phyloP scores from a whole-genome alignment of 1,140 invertebrate species.

The Scaptodrosophila lebanonensis region DNA sequence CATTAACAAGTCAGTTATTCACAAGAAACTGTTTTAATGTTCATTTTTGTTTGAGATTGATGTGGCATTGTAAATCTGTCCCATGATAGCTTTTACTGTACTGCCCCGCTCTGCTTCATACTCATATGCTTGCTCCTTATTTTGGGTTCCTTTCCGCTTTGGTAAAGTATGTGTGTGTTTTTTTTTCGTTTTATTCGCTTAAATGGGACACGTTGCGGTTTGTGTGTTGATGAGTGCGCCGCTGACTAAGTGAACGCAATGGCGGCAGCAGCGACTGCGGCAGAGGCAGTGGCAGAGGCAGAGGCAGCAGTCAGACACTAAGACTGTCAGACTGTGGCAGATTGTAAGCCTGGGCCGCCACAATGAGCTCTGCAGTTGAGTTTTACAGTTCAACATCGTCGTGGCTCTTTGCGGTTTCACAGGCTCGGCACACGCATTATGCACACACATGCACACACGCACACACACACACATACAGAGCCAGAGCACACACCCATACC shows the following conservation, averaged over 20 bases:
- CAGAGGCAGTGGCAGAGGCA: slow-evolving; percentile 41
- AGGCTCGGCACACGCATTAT: slow-evolving; percentile 2
- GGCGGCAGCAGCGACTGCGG: slow-evolving; percentile 23
- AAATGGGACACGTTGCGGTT: slow-evolving; percentile 74
- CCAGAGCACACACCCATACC: slow-evolving; percentile 3
- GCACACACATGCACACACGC: slow-evolving; percentile 14
- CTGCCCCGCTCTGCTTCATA: slow-evolving; percentile 40
- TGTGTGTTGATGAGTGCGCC: slow-evolving; percentile 64
- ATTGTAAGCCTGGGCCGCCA: too few relatives aligned
- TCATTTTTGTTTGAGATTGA: too few relatives aligned
- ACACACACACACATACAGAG: slow-evolving; percentile 18
- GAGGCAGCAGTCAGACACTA: slow-evolving; percentile 4
- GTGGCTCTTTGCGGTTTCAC: slow-evolving; percentile 57
- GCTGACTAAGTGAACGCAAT: slow-evolving; percentile 62
- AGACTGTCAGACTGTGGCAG: background rate
- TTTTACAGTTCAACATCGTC: slow-evolving; percentile 40
- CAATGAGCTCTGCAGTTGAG: background rate
- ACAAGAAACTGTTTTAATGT: too few relatives aligned
- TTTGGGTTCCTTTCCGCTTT: slow-evolving; percentile 24
- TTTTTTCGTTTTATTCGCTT: slow-evolving; percentile 48
- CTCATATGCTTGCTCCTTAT: slow-evolving; percentile 25
- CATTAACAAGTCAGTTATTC: too few relatives aligned
- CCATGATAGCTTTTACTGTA: too few relatives aligned
- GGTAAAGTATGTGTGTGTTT: too few relatives aligned
- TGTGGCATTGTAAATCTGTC: too few relatives aligned